A percentile compares a stretch with the other conserved stretches of the same genome.
Conservation (phyloP, 2,888 invertebrate species). For the Tetanocera ferruginea region DNA sequence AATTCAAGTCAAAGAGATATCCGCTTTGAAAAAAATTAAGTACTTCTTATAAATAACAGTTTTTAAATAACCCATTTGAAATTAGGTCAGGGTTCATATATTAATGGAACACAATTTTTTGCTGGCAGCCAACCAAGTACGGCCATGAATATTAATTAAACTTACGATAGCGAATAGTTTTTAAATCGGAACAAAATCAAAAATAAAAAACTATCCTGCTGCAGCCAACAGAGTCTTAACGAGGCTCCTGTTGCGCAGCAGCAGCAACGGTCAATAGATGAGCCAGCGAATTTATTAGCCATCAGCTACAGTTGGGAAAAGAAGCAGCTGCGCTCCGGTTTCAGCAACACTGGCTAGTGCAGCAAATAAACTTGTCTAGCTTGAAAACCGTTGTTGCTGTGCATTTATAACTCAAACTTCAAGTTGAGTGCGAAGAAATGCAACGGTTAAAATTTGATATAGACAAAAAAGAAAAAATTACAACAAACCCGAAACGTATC, state of each 20-base stretch:
- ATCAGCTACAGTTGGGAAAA: not conserved
- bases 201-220: too few species aligned
- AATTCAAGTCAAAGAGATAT: too few species aligned
- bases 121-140: too few species aligned
- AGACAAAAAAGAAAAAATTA: not conserved
- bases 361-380: not conserved
- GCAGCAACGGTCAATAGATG: not conserved
- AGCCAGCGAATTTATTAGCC: not conserved
- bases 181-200: too few species aligned
- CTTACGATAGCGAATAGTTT: too few species aligned
- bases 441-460: not conserved
- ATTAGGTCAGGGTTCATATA: too few species aligned
- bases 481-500: not conserved
- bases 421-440: not conserved
- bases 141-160: too few species aligned
- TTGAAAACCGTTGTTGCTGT: slow-evolving; percentile 1
- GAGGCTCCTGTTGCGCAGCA: not conserved
- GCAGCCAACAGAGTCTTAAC: not conserved
- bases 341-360: not conserved
- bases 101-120: too few species aligned
- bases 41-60: too few species aligned
- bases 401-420: not conserved
- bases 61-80: too few species aligned
- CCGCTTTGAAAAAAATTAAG: too few species aligned
- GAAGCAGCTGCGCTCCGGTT: not conserved